A percentile compares a stretch with the other conserved stretches of the same genome.
phyloP scores from a whole-genome alignment of 2,888 invertebrate genomes.

The Phyto melanocephala region DNA sequence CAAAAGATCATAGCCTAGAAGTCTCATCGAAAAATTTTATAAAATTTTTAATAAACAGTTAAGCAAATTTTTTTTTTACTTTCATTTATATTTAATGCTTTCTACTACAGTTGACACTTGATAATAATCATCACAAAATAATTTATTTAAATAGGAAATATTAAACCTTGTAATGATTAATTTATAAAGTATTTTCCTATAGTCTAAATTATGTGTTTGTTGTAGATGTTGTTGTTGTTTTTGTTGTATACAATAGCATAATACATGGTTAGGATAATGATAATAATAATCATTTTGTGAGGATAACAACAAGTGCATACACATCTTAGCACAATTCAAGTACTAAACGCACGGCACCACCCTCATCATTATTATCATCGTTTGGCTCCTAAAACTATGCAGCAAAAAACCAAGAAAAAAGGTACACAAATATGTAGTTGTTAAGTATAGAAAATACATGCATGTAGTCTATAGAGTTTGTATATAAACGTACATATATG shows the following conservation, averaged over 20 bases:
- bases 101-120: neutral
- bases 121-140: slow-evolving; percentile 6
- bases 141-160: neutral
- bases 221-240: neutral
- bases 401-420: neutral
- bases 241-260: neutral
- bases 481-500: neutral
- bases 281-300: slow-evolving; percentile 8
- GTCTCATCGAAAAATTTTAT: too few species aligned
- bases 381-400: slow-evolving; percentile 11
- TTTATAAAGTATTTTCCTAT: neutral
- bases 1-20: too few species aligned
- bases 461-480: neutral
- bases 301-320: slow-evolving; percentile 37
- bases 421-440: neutral
- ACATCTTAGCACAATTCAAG: neutral
- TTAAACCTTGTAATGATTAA: slow-evolving; percentile 16
- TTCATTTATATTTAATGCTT: neutral
- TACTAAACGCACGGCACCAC: neutral
- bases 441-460: neutral
- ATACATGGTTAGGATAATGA: slow-evolving; percentile 17
- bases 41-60: too few species aligned
- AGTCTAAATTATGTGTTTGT: neutral
- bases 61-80: too few species aligned
- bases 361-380: neutral